Percentiles rank a stretch among this genome's conserved stretches.
phyloP scores from a whole-genome alignment of 2,797 vertebrate genomes.

The Setipinna tenuifilis region DNA sequence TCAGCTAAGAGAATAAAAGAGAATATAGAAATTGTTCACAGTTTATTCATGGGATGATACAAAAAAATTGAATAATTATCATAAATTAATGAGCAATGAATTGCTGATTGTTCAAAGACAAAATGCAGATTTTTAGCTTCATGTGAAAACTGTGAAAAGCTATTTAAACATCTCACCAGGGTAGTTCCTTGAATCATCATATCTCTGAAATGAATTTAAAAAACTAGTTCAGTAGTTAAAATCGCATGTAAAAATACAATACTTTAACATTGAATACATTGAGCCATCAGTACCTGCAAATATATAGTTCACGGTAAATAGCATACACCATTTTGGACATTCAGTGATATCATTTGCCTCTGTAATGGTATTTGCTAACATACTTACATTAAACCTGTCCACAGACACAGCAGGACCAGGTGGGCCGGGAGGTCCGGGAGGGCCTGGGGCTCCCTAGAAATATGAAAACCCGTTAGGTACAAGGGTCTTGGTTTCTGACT shows the following conservation, averaged over 20 bases:
- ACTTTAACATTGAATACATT: background rate
- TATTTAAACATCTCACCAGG: slow-evolving; percentile 64
- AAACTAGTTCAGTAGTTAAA: background rate
- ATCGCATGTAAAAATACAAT: background rate
- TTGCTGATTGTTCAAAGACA: background rate
- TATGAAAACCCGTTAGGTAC: background rate
- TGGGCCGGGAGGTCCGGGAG: slow-evolving; percentile 72
- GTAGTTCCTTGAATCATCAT: slow-evolving; percentile 70
- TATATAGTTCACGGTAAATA: background rate
- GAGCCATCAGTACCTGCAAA: background rate
- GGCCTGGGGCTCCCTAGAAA: slow-evolving; percentile 79
- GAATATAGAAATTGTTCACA: background rate
- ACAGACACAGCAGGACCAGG: slow-evolving; percentile 65
- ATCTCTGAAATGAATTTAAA: slow-evolving; percentile 62
- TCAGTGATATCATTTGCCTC: background rate
- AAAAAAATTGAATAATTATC: too few relatives aligned
- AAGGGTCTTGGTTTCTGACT: background rate
- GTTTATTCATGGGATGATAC: too few relatives aligned
- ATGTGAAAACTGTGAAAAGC: background rate
- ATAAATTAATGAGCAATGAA: too few relatives aligned
- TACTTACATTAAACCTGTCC: slow-evolving; percentile 77
- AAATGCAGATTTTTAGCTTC: background rate
- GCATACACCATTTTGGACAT: background rate
- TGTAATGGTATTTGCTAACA: background rate
- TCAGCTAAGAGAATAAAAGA: slow-evolving; percentile 58